phyloP scores from a whole-genome alignment of 2,113 vertebrate species.

The Formicarius rufipectus region DNA sequence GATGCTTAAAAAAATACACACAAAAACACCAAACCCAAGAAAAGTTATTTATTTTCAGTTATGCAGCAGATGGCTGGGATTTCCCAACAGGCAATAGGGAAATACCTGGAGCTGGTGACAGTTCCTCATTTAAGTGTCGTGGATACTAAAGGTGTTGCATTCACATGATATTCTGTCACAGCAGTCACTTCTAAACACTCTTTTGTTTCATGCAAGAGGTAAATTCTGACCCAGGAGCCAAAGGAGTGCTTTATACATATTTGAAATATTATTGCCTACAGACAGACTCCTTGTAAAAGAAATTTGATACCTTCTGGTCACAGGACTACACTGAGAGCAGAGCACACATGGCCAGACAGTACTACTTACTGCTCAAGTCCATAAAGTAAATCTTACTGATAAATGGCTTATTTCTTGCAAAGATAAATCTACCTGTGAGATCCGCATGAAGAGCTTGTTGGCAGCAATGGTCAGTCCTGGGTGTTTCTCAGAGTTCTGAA shows the following conservation, averaged over 20 bases:
- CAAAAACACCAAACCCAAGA: not conserved
- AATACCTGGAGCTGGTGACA: not conserved
- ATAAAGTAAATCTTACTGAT: not conserved
- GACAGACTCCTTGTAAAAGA: not conserved
- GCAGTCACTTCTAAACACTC: not conserved
- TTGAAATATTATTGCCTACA: not conserved
- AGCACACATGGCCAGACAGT: not conserved
- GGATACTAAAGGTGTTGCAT: not conserved
- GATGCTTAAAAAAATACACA: not conserved
- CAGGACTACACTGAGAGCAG: not conserved
- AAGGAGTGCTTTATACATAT: not conserved
- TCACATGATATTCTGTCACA: not conserved
- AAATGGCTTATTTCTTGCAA: not conserved
- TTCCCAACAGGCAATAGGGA: not conserved
- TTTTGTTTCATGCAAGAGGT: not conserved
- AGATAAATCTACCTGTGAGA: not conserved
- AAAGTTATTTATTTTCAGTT: not conserved
- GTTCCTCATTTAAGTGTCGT: fast-evolving
- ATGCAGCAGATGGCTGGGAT: not conserved
- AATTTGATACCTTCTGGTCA: not conserved
- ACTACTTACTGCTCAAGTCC: not conserved
- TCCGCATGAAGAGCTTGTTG: not conserved
- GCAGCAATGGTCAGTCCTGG: fast-evolving
- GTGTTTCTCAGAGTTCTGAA: not conserved
- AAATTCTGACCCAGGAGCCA: not conserved